Percentiles rank a stretch among this genome's conserved stretches.
These are phyloP conservation scores for Todiramphus chloris DNA, from an alignment of 2,113 vertebrate species.

Conservation along the genomic window DNA sequence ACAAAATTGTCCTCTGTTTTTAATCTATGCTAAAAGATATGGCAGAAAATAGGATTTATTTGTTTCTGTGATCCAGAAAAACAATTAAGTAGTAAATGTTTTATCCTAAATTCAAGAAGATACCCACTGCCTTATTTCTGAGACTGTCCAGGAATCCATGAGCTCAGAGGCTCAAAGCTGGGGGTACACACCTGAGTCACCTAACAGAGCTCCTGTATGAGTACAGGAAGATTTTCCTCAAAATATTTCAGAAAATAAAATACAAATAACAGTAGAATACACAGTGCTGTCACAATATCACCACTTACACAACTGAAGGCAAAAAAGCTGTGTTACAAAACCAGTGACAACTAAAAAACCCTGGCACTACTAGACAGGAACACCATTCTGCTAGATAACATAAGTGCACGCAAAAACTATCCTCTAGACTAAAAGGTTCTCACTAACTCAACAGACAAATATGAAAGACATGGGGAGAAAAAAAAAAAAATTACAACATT, in stretches of 20 bases:
- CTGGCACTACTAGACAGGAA: not conserved
- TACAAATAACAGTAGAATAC: not conserved
- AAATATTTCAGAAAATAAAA: not conserved
- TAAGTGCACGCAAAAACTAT: not conserved
- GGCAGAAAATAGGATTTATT: not conserved
- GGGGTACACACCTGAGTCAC: not conserved
- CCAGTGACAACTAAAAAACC: not conserved
- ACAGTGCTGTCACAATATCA: not conserved
- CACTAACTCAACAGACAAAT: not conserved
- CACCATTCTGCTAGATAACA: not conserved
- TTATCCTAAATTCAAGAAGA: not conserved
- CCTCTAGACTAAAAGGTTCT: not conserved
- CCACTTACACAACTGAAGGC: not conserved
- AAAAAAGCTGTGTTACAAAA: not conserved
- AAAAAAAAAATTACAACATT: not conserved
- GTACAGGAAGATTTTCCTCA: not conserved
- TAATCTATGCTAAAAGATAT: not conserved
- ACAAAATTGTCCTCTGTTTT: not conserved
- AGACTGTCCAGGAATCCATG: not conserved
- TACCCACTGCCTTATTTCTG: not conserved
- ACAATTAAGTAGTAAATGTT: not conserved
- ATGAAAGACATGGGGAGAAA: not conserved
- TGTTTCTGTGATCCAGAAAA: not conserved
- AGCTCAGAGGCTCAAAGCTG: not conserved
- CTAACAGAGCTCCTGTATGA: not conserved